Evolutionary conservation across 2,888 invertebrate genomes (phyloP), one percentile per base, ranked within the genome.

Genomic region (Napeogenes sylphis): DNA sequence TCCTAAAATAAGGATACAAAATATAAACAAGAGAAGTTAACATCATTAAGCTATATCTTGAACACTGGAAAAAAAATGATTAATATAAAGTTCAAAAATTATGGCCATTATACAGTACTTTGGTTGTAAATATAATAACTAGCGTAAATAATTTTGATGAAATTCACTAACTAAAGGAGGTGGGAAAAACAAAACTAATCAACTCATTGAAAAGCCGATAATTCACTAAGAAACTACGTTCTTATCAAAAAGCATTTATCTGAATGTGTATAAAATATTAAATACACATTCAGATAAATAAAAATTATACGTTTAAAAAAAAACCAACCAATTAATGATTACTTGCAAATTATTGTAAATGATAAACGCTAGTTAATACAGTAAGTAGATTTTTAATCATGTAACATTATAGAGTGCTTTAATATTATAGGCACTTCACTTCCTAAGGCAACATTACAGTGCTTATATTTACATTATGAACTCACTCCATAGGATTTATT

Each of bases 101-200:
- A 83, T 82, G 82, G 82, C 83, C 77, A 75, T 80, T 79, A 80
- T 80, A 74, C 79, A 73, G 80, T 71, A 77, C 84, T 85, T 85
- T 85, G 84, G 85, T 82, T 79, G 30, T 30, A 8, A 79, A 70
- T 72, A 77, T 66, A 61, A 61, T 58, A 55, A 51, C 46, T 58
- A 58, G 51, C 47, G 35, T 53, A 53, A 69, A 64, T 67, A 67
- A 62, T 42, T 60, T 70, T 63, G 63, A 55, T 57, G 60, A 66
- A 62, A 61, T 60, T 60, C 64, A 70, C 55, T 51, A 70, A 63
- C 63, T 66, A 66, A 42, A 32, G 58, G 45, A 66, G 66, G 66
- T 66, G 66, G 66, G 66, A 45, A 57, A 30, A 46, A 57, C 14
- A 5, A 58, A 53, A 42, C 13, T 51, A 47, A n/a, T 13, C 42